Base-by-base conservation (phyloP, 2,797 vertebrate genomes). In the Neosilurus hyrtlii region DNA sequence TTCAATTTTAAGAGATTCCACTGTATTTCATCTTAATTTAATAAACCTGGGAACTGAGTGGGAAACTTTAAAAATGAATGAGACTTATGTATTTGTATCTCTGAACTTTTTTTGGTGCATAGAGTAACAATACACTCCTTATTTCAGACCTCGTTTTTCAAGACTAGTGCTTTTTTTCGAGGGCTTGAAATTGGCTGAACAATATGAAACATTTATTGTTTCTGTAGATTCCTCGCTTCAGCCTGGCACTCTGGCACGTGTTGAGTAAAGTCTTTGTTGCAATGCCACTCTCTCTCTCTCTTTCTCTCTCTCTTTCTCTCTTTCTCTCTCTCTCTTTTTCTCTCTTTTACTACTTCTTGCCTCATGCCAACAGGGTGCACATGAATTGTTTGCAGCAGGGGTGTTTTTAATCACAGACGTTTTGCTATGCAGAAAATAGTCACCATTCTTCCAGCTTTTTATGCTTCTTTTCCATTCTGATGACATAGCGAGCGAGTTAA, bases 391-490 rank as follows among this genome's bases (percentile, higher is more conserved):
- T 89, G 88, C 89, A 92, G 90, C 89, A 89, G 86, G 79, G 81
- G 86, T 87, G 83, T 86, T 91, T 91, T 91, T 93, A 93, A 93
- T 93, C 90, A 90, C 88, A 91, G 89, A 89, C 93, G 92, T 92
- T 76, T 92, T 94, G 93, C 91, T 87, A 85, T 88, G 87, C 83
- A 88, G 89, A 89, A 90, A 89, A 86, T 82, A 89, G 86, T 90
- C 90, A 90, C 83, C 88, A 87, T 86, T 88, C 89, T 57, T 87
- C 90, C 87, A 87, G 67, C 72, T n/a, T 62, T 76, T 62, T 76
- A 76, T 62, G 22, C 37, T 49, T 63, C 59, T 79, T 87, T 86
- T 82, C 61, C 67, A 73, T 83, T 79, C 75, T 86, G 82, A 61
- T 84, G 26, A 79, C 16, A 83, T 62, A 70, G 16, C 35, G 30